A percentile compares a stretch with the other conserved stretches of the same genome.
These are phyloP conservation scores for Leuctra nigra DNA, from an alignment of 2,888 invertebrate species.

Conservation along the genomic window DNA sequence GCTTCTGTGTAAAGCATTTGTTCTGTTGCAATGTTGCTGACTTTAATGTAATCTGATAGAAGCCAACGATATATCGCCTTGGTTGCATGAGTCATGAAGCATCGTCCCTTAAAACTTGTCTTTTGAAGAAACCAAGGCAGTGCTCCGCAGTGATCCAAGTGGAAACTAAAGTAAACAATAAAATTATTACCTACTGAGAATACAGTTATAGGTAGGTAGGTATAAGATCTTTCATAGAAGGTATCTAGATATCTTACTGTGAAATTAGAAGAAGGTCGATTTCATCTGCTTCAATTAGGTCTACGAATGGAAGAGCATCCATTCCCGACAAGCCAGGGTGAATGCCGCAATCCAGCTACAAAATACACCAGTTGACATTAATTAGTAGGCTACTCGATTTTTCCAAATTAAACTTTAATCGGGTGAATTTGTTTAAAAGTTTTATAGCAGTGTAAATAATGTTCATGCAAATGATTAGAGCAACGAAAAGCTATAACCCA, in stretches of 20 bases:
- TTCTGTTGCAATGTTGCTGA: constrained; percentile 94
- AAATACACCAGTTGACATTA: constrained; percentile 25
- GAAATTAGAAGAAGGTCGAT: constrained; percentile 91
- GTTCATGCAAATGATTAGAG: too few relatives aligned
- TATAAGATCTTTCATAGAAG: background rate
- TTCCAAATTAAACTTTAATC: too few relatives aligned
- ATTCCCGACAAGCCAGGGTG: constrained; percentile 96
- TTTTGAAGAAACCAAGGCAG: constrained; percentile 96
- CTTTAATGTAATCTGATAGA: constrained; percentile 98
- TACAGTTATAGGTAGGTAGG: constrained; percentile 20
- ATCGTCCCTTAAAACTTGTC: constrained; percentile 94
- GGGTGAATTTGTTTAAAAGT: too few relatives aligned
- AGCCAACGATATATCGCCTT: constrained; percentile 99
- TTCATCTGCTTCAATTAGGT: constrained; percentile 95
- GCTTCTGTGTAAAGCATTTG: constrained; percentile 97
- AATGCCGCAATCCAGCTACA: constrained; percentile 91
- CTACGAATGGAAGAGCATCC: constrained; percentile 96
- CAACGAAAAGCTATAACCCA: too few relatives aligned
- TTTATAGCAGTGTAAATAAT: too few relatives aligned
- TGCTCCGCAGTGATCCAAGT: constrained; percentile 97
- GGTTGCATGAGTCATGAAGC: constrained; percentile 99
- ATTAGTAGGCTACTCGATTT: background rate
- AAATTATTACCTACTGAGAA: constrained; percentile 32
- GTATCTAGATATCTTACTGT: constrained; percentile 56
- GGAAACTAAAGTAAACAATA: constrained; percentile 62